Evolutionary conservation across 2,888 invertebrate genomes (phyloP), one percentile per base, ranked within the genome.

Genomic region (Steinernema hermaphroditum): DNA sequence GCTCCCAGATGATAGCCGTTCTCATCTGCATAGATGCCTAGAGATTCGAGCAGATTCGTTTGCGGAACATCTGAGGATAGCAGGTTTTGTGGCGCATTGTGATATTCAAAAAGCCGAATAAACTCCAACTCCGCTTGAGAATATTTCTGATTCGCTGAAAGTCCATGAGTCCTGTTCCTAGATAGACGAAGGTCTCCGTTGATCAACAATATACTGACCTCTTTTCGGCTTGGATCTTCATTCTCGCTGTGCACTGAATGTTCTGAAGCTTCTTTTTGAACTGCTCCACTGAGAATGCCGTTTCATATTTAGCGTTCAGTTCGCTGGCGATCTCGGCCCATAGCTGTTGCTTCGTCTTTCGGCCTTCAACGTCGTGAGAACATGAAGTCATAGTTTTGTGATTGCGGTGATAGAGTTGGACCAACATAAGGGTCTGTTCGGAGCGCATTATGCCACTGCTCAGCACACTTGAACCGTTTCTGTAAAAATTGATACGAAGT

Each of bases 251-350:
- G 62, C 62, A 62, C 62, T 62, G 62, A 27, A 62, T 62, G 32
- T 62, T 80, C 57, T 79, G 79, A 12, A 79, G 70, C 70, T 79
- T 79, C 71, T 79, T 79, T 46, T 79, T 79, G 69, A 77, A 79
- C 72, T 79, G 79, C 43, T 79, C 79, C 69, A 78, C 72, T 9
- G 62, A 32, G 62, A 62, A 62, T 6, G 32, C 9, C 2, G 62
- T 62, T 22, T 62, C 62, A 16, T 29, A 62, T 16, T 62, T 62
- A 9, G 62, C 27, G 32, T 62, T 62, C 32, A 62, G 62, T 32
- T 62, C 62, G 32, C 27, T 22, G 1, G 62, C 69, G 24, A 69
- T 44, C 43, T 43, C 44, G 1, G 43, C 34, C 69, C 44, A 69
- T 8, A 69, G 16, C 46, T 69, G 49, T 29, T 49, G 69, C 24